Evolutionary conservation across 92 coral and sea anemone species (phyloP).

Genomic region (Actinernus sp.): DNA sequence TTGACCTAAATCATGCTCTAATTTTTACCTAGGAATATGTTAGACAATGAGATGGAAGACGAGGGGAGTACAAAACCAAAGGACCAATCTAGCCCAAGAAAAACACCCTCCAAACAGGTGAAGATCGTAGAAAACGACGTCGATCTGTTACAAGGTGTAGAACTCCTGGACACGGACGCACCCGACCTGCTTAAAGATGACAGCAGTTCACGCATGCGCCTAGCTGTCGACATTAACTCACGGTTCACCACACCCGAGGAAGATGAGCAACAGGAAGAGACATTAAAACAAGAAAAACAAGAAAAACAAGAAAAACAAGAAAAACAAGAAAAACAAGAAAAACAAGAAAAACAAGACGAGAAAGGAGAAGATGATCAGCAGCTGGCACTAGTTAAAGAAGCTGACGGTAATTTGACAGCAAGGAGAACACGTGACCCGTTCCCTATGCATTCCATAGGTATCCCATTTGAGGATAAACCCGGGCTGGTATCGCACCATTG

Average conservation of each 20-base stretch:
- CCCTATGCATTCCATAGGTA: slow-evolving; percentile 68
- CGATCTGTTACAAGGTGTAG: slow-evolving; percentile 3
- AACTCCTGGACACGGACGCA: not conserved
- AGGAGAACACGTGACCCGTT: slow-evolving; percentile 43
- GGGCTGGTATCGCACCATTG: slow-evolving; percentile 72
- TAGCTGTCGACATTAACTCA: slow-evolving; percentile 82
- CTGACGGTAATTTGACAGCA: slow-evolving; percentile 26
- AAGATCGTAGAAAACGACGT: slow-evolving; percentile 4
- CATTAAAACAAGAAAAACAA: not conserved
- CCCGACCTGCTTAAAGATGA: slow-evolving; percentile 8
- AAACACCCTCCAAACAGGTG: too few species aligned
- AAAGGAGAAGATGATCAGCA: slow-evolving; percentile 6
- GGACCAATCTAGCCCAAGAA: not conserved
- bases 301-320: slow-evolving; percentile 7
- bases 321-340: slow-evolving; percentile 5
- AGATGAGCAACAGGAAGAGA: slow-evolving; percentile 22
- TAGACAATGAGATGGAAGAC: not conserved
- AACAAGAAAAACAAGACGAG: slow-evolving; percentile 9
- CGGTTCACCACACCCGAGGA: slow-evolving; percentile 80
- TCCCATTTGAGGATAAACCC: slow-evolving; percentile 35
- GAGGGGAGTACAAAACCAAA: not conserved
- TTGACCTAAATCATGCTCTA: too few species aligned
- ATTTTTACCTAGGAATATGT: slow-evolving; percentile 4
- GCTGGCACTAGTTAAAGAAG: slow-evolving; percentile 19
- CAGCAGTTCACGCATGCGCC: slow-evolving; percentile 56